Percentiles rank a stretch among this genome's conserved stretches.
Evolutionary conservation across 2,113 vertebrate genomes (phyloP).

Genomic region (Cyprinodon variegatus): DNA sequence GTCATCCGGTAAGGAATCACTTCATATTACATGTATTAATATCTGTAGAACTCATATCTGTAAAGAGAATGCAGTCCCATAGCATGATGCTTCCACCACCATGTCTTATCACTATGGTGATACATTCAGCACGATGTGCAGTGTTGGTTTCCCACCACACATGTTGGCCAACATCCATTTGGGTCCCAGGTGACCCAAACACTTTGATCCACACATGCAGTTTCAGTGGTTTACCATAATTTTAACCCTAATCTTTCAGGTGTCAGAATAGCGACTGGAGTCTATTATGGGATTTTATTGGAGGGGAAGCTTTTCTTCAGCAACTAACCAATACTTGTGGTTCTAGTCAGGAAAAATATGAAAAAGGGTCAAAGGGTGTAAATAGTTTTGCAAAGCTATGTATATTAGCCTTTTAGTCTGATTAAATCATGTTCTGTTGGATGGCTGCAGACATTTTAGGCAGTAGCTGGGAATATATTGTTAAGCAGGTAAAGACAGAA

Average conservation of each 20-base stretch:
- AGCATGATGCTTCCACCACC: not conserved
- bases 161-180: not conserved
- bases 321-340: too few relatives aligned
- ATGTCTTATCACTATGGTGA: not conserved
- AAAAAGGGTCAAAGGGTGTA: not conserved
- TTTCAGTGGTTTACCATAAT: not conserved
- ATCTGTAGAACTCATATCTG: not conserved
- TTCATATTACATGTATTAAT: not conserved
- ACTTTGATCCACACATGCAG: not conserved
- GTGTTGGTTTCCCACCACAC: not conserved
- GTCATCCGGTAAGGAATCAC: constrained; percentile 83
- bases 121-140: not conserved
- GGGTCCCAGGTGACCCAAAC: not conserved
- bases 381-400: not conserved
- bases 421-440: constrained; percentile 18
- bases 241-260: not conserved
- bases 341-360: not conserved
- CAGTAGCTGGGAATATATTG: constrained; percentile 10
- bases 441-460: constrained; percentile 1
- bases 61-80: not conserved
- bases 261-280: not conserved
- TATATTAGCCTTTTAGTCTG: not conserved
- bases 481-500: constrained; percentile 16
- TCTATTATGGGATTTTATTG: not conserved
- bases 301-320: not conserved